phyloP scores from a whole-genome alignment of 2,888 invertebrate genomes.

The Cosmopolites sordidus region DNA sequence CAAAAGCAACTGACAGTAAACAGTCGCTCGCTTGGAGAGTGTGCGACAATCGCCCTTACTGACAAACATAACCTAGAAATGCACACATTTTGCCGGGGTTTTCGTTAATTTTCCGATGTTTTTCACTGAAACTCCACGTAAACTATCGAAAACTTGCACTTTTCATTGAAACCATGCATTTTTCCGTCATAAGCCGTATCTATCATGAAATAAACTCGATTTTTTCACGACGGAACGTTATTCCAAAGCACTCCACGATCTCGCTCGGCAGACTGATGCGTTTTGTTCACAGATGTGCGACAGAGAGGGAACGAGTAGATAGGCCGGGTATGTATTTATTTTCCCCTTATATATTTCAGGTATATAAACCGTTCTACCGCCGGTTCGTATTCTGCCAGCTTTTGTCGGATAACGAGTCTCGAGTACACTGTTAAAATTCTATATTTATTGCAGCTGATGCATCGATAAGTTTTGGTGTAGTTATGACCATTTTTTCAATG shows the following conservation, averaged over 20 bases:
- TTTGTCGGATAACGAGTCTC: slow-evolving; percentile 34
- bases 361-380: slow-evolving; percentile 46
- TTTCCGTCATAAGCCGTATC: slow-evolving; percentile 29
- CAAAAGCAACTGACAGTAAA: slow-evolving; percentile 34
- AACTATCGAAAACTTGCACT: slow-evolving; percentile 18
- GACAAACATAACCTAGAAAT: slow-evolving; percentile 40
- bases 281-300: slow-evolving; percentile 52
- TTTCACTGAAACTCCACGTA: slow-evolving; percentile 22
- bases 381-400: slow-evolving; percentile 42
- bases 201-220: slow-evolving; percentile 30
- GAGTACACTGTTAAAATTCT: slow-evolving; percentile 29
- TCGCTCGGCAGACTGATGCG: slow-evolving; percentile 48
- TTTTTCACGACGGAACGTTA: slow-evolving; percentile 33
- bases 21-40: slow-evolving; percentile 31
- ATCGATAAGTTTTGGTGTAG: slow-evolving; percentile 19
- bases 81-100: slow-evolving; percentile 39
- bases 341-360: slow-evolving; percentile 45
- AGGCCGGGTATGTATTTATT: slow-evolving; percentile 45
- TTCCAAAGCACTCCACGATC: slow-evolving; percentile 42
- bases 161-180: slow-evolving; percentile 15
- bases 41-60: slow-evolving; percentile 39
- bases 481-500: slow-evolving; percentile 12
- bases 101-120: slow-evolving; percentile 26
- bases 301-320: slow-evolving; percentile 42
- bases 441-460: slow-evolving; percentile 29